A percentile compares a stretch with the other conserved stretches of the same genome.
Conservation (phyloP, 2,113 vertebrate genomes). For the Chamaetylas fuelleborni region DNA sequence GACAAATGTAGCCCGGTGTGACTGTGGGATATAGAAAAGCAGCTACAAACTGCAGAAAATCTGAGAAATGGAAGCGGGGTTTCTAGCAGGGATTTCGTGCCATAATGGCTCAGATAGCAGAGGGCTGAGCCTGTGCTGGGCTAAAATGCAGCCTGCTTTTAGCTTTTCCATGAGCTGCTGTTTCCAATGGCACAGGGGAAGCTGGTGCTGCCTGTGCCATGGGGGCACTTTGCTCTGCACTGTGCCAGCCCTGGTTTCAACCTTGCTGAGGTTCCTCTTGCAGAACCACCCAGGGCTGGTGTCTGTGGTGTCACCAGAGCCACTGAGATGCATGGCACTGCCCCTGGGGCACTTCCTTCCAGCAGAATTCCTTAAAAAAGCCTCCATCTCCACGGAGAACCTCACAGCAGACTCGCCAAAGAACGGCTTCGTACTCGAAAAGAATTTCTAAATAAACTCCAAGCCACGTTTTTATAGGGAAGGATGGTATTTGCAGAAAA, state of each 20-base stretch:
- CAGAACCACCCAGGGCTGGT: not conserved
- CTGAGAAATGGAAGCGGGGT: not conserved
- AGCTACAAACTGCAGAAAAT: conserved; percentile 45
- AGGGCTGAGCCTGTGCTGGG: not conserved
- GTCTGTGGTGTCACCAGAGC: not conserved
- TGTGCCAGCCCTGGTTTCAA: not conserved
- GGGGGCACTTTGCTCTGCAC: not conserved
- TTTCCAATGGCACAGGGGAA: not conserved
- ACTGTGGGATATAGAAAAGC: conserved; percentile 31
- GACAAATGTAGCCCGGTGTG: conserved; percentile 49
- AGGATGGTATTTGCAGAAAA: conserved; percentile 61
- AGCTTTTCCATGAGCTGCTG: not conserved
- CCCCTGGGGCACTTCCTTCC: not conserved
- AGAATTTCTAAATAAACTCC: conserved; percentile 52
- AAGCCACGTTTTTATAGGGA: conserved; percentile 51
- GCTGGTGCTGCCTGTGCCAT: not conserved
- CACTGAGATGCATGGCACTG: not conserved
- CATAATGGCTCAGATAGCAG: not conserved
- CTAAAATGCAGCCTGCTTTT: not conserved
- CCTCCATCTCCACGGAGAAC: not conserved
- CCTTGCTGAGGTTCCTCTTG: not conserved
- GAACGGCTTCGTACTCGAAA: not conserved
- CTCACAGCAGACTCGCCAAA: not conserved
- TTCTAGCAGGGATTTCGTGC: not conserved
- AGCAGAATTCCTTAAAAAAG: not conserved